These are phyloP conservation scores for Scrobipalpa atriplicella DNA, from an alignment of 2,888 invertebrate genomes.

Conservation along the genomic window DNA sequence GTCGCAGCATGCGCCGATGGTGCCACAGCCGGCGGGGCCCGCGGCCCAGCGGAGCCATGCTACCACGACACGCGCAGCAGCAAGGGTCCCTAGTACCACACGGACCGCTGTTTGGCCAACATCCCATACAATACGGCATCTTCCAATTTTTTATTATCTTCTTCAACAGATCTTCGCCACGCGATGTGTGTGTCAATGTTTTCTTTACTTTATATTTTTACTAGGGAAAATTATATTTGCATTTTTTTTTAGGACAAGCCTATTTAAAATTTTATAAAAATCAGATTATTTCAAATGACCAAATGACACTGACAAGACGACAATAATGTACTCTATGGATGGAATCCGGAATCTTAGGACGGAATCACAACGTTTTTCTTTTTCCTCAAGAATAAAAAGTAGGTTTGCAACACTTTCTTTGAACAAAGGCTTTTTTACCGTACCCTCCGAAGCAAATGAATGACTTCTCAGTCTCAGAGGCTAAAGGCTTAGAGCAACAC, in stretches of 20 bases:
- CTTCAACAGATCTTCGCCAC: neutral
- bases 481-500: no score
- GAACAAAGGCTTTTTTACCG: no score
- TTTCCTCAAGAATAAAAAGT: no score
- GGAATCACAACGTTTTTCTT: no score
- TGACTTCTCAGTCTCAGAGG: no score
- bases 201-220: neutral
- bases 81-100: conserved; percentile 1
- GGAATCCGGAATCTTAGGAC: no score
- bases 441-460: no score
- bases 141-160: neutral
- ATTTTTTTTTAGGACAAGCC: neutral
- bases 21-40: conserved; percentile 46
- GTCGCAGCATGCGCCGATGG: conserved; percentile 47
- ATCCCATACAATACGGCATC: neutral
- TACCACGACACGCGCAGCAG: neutral
- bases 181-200: neutral
- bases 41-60: conserved; percentile 41
- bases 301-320: neutral
- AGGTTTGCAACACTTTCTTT: no score
- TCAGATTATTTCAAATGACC: neutral
- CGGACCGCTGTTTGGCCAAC: neutral
- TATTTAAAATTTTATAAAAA: conserved; percentile 1
- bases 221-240: neutral
- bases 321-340: no score